These are phyloP conservation scores for Cotesia chilonis DNA, from an alignment of 1,140 invertebrate species.

Conservation along the genomic window DNA sequence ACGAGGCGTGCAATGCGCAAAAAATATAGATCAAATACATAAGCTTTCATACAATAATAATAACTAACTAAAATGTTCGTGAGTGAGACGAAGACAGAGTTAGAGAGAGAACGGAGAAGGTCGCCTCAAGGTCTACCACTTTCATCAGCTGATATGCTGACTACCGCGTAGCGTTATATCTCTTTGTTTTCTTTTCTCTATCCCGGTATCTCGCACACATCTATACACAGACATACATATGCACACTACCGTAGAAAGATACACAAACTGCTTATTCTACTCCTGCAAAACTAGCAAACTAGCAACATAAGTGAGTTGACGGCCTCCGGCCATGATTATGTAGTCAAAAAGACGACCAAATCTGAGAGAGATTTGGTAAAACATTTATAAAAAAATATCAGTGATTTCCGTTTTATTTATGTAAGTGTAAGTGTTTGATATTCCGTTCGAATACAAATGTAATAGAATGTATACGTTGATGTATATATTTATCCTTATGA, in stretches of 20 bases:
- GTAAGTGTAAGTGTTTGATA: too few relatives aligned
- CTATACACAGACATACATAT: not conserved
- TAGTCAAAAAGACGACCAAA: not conserved
- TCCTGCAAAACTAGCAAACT: too few relatives aligned
- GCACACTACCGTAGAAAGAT: too few relatives aligned
- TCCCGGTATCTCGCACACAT: not conserved
- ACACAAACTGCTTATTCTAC: too few relatives aligned
- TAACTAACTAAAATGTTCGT: not conserved
- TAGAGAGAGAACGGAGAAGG: constrained; percentile 30
- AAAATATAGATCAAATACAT: too few relatives aligned
- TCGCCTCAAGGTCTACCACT: constrained; percentile 43
- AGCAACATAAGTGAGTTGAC: too few relatives aligned
- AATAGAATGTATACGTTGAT: constrained; percentile 5
- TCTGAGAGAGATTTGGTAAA: not conserved
- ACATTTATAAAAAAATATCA: not conserved
- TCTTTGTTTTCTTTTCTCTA: not conserved
- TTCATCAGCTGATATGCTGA: constrained; percentile 40
- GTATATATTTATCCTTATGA: too few relatives aligned
- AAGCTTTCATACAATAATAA: not conserved
- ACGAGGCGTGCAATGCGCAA: not conserved
- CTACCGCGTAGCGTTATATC: constrained; percentile 1
- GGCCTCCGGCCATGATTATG: constrained; percentile 16
- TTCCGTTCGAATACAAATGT: not conserved
- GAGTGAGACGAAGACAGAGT: not conserved
- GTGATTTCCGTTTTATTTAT: constrained; percentile 19